Conservation (phyloP, 2,888 invertebrate species). For the Taphrorychus bicolor region DNA sequence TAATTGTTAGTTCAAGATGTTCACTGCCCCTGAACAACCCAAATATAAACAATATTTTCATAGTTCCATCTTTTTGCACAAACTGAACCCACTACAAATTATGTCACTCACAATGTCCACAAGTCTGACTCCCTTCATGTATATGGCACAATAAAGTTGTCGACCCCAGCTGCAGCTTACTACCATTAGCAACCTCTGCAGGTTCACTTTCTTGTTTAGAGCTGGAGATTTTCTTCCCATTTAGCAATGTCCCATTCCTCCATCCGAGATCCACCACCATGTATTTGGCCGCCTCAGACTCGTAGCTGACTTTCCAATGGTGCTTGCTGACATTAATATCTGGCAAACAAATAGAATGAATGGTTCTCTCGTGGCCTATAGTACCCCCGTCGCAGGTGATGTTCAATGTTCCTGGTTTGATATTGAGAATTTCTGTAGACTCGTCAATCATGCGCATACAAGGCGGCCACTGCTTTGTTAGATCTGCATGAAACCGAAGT, state of each 20-base stretch:
- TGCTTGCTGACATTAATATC: constrained; percentile 80
- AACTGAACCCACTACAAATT: background rate
- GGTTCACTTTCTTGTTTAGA: constrained; percentile 74
- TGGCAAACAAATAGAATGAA: constrained; percentile 77
- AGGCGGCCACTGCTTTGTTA: constrained; percentile 80
- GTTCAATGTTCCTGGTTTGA: constrained; percentile 81
- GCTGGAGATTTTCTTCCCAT: constrained; percentile 76
- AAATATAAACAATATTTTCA: background rate
- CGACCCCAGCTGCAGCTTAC: constrained; percentile 70
- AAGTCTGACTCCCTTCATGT: constrained; percentile 87
- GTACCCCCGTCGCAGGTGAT: constrained; percentile 89
- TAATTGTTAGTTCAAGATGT: no score
- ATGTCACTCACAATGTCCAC: constrained; percentile 82
- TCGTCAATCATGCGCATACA: constrained; percentile 87
- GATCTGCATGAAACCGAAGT: no score
- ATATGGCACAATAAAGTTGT: constrained; percentile 84
- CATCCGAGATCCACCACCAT: constrained; percentile 77
- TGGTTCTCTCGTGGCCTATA: constrained; percentile 82
- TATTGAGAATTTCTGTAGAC: constrained; percentile 70
- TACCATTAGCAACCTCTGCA: constrained; percentile 70
- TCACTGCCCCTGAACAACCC: no score
- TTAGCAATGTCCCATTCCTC: constrained; percentile 84
- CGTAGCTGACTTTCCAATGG: constrained; percentile 76
- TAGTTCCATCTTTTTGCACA: background rate
- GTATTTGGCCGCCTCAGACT: constrained; percentile 62